Conservation (phyloP, 2,888 invertebrate genomes). For the Ferdinandea cuprea region DNA sequence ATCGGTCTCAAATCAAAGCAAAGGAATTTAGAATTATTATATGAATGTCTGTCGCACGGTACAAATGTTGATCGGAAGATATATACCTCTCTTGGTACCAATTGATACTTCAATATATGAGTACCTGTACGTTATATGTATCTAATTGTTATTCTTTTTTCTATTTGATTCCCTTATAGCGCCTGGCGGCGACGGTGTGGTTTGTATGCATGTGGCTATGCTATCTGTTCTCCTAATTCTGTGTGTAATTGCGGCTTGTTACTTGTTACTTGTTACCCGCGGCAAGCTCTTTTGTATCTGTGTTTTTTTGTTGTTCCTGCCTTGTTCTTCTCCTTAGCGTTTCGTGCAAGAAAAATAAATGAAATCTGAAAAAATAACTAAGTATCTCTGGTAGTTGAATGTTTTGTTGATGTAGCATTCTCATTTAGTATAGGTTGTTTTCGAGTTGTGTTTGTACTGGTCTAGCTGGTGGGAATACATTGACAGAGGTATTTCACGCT, state of each 20-base stretch:
- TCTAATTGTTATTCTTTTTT: conserved; percentile 37
- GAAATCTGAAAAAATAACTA: background rate
- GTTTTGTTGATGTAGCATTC: conserved; percentile 37
- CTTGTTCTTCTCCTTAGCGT: conserved; percentile 9
- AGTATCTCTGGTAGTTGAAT: conserved; percentile 56
- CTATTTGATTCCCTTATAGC: conserved; percentile 68
- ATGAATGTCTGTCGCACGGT: conserved; percentile 68
- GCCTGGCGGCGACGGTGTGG: conserved; percentile 31
- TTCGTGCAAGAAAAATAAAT: conserved; percentile 19
- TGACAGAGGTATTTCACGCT: conserved; percentile 58
- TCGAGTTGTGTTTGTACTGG: background rate
- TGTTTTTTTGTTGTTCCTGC: too few relatives aligned
- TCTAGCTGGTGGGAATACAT: background rate
- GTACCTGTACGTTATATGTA: conserved; percentile 22
- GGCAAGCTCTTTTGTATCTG: conserved; percentile 41
- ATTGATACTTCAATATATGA: conserved; percentile 65
- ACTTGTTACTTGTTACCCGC: conserved; percentile 52
- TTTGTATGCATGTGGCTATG: conserved; percentile 44
- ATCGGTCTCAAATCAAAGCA: conserved; percentile 68
- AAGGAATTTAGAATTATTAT: conserved; percentile 73
- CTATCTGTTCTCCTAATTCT: conserved; percentile 71
- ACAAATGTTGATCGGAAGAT: conserved; percentile 37
- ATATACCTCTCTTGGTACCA: conserved; percentile 36
- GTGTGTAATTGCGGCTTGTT: conserved; percentile 71
- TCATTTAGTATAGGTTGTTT: conserved; percentile 30